Evolutionary conservation across 1,140 invertebrate genomes (phyloP).

Genomic region (Watersipora subatra): DNA sequence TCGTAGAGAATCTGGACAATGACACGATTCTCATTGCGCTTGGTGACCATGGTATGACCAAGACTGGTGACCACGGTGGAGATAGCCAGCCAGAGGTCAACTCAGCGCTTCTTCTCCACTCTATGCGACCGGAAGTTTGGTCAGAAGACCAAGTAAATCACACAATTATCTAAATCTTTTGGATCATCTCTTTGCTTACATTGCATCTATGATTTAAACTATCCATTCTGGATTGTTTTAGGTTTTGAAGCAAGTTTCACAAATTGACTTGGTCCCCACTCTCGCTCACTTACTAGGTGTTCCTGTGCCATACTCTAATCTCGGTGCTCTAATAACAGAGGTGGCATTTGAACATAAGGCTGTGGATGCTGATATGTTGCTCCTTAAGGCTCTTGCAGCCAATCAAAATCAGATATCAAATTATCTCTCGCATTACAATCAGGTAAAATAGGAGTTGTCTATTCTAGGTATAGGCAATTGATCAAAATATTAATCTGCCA

Average conservation of each 20-base stretch:
- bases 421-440: conserved; percentile 45
- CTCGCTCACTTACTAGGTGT: conserved; percentile 67
- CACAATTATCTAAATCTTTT: background rate
- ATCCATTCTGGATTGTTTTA: background rate
- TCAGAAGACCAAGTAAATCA: background rate
- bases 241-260: conserved; percentile 35
- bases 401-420: conserved; percentile 60
- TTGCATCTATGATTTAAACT: background rate
- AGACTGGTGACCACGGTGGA: conserved; percentile 86
- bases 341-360: conserved; percentile 43
- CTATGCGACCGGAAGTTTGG: conserved; percentile 17
- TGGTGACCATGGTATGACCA: conserved; percentile 97
- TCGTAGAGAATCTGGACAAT: conserved; percentile 56
- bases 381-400: conserved; percentile 43
- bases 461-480: too few relatives aligned
- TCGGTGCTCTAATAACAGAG: conserved; percentile 65
- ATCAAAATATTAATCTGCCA: too few relatives aligned
- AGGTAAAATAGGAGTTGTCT: background rate
- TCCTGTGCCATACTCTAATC: conserved; percentile 82
- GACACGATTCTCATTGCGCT: conserved; percentile 79
- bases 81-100: conserved; percentile 74
- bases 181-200: background rate
- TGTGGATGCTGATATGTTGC: conserved; percentile 6
- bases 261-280: conserved; percentile 89
- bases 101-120: conserved; percentile 61